Percentiles rank a stretch among this genome's conserved stretches.
phyloP scores from a whole-genome alignment of 2,113 vertebrate genomes.

The Arenaria interpres region DNA sequence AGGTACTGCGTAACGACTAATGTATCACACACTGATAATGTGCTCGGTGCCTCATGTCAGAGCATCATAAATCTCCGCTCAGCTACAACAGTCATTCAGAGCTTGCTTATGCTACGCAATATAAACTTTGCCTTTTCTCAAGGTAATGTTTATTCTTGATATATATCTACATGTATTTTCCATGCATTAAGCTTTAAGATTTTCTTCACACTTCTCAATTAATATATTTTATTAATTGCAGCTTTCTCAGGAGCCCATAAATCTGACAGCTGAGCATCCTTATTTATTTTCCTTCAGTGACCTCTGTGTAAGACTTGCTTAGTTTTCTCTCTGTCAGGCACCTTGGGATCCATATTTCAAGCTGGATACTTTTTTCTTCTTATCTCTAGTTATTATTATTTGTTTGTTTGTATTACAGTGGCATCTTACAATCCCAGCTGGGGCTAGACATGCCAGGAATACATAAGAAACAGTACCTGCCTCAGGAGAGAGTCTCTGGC shows the following conservation, averaged over 20 bases:
- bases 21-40: background rate
- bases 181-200: background rate
- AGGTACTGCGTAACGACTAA: background rate
- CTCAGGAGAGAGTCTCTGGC: conserved; percentile 13
- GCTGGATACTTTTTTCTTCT: conserved; percentile 53
- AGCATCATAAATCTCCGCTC: conserved; percentile 5
- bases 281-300: conserved; percentile 63
- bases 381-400: conserved; percentile 66
- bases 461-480: conserved; percentile 9
- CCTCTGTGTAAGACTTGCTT: conserved; percentile 41
- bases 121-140: background rate
- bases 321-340: conserved; percentile 38
- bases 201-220: conserved; percentile 30
- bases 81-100: background rate
- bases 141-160: background rate
- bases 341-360: conserved; percentile 63
- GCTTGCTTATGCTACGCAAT: background rate
- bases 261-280: conserved; percentile 20
- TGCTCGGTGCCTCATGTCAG: background rate
- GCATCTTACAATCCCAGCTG: conserved; percentile 59
- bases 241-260: conserved; percentile 13
- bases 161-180: background rate
- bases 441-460: conserved; percentile 21
- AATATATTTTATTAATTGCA: conserved; percentile 55
- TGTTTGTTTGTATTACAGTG: conserved; percentile 60